Percentiles rank a stretch among this genome's conserved stretches.
Evolutionary conservation across 2,113 vertebrate genomes (phyloP).

Genomic region (Daboia siamensis): DNA sequence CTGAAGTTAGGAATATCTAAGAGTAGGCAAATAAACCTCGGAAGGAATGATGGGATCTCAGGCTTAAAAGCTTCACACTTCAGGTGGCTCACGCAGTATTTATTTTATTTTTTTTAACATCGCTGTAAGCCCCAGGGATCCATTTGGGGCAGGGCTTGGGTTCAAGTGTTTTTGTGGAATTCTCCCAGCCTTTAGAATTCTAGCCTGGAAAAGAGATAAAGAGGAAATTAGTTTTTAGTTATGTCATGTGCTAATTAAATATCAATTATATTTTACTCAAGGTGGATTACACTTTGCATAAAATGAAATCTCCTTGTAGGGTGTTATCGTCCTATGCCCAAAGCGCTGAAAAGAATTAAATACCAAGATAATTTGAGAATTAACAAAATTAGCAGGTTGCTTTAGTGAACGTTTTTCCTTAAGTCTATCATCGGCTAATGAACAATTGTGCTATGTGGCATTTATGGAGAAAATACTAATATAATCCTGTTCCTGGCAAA

Average conservation of each 20-base stretch:
- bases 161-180: not conserved
- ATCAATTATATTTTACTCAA: slow-evolving; percentile 46
- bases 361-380: not conserved
- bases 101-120: not conserved
- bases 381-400: not conserved
- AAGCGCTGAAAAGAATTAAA: not conserved
- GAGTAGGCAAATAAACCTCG: not conserved
- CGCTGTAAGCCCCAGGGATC: not conserved
- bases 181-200: not conserved
- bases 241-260: slow-evolving; percentile 31
- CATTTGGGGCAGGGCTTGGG: not conserved
- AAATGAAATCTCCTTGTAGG: not conserved
- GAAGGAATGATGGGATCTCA: not conserved
- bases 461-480: not conserved
- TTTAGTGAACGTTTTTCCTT: not conserved
- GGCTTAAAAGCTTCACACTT: not conserved
- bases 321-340: not conserved
- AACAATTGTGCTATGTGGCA: not conserved
- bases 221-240: not conserved
- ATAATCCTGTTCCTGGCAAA: not conserved
- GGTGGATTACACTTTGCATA: slow-evolving; percentile 39
- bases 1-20: not conserved
- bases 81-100: not conserved
- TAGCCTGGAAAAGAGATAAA: not conserved
- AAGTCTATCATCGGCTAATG: not conserved